These are phyloP conservation scores for Meghimatium bilineatum DNA, from an alignment of 2,888 invertebrate species.

Conservation along the genomic window DNA sequence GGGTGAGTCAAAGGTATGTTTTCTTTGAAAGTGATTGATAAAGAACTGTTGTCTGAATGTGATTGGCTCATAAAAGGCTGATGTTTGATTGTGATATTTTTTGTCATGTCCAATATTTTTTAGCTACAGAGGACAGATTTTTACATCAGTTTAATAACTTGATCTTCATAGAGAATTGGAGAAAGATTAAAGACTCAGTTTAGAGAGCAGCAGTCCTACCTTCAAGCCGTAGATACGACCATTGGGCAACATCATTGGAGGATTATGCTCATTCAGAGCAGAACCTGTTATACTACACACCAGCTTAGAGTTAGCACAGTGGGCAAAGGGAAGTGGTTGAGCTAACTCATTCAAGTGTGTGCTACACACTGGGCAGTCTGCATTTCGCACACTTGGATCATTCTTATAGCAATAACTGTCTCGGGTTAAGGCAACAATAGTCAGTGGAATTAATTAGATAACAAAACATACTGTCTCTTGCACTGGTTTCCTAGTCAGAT, in stretches of 20 bases:
- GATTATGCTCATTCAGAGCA: conserved; percentile 97
- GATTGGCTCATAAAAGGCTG: no score
- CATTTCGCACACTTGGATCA: conserved; percentile 79
- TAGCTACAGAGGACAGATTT: no score
- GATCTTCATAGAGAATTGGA: no score
- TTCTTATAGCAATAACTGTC: conserved; percentile 76
- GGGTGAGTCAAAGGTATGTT: no score
- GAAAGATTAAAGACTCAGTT: background rate
- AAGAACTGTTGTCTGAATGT: no score
- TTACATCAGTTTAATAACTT: no score
- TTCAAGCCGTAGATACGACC: conserved; percentile 89
- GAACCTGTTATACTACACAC: conserved; percentile 93
- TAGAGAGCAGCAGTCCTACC: conserved; percentile 56
- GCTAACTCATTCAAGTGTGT: conserved; percentile 92
- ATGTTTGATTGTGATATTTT: no score
- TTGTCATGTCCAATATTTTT: no score
- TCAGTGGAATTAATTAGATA: no score
- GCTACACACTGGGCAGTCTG: conserved; percentile 94
- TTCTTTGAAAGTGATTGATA: no score
- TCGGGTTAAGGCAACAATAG: background rate
- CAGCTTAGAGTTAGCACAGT: conserved; percentile 95
- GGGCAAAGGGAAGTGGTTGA: conserved; percentile 89
- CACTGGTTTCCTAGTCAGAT: no score
- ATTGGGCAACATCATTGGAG: conserved; percentile 98
- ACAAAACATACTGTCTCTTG: no score